Base-by-base conservation (phyloP, 1,140 invertebrate species). In the Drosophila malerkotliana region DNA sequence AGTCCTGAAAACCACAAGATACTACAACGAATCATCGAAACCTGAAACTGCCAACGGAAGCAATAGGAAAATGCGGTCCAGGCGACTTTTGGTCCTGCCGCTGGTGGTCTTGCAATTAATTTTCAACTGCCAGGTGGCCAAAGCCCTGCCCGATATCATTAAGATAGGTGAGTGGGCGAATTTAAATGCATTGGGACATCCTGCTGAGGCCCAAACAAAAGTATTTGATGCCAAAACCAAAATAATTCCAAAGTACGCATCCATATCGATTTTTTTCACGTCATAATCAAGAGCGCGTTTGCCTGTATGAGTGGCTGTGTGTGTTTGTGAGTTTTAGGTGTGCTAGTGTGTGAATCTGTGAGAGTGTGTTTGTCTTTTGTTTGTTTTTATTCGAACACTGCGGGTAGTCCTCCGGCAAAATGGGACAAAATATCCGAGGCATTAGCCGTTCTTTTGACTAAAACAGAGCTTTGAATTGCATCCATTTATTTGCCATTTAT, bases 231-330 rank as follows among this genome's bases (percentile, higher is more conserved):
- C 14, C n/a, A 44, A 4, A 18, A n/a, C 41, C 18, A 44, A 12
- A 52, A 60, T 60, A 18, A 55, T 37, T 44, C 49, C 62, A 26
- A 56, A 52, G 67, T 51, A 60, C 32, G n/a, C 14, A 26, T 41
- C 18, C 32, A 37, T 91, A 90, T 90, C 83, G 82, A 85, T 87
- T 90, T 90, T 87, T 73, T 80, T 72, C 77, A 77, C 73, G 78
- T 79, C 83, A 68, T 59, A 72, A 64, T 74, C 61, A 82, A 87
- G 80, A 88, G 68, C 72, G 76, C 79, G 76, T 57, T 47, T 72
- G 69, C 56, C 51, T 74, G 52, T 59, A 60, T 72, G 54, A 53
- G 60, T 63, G 45, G 48, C 61, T 66, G 5, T 28, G 26, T 28
- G 26, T 63, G 41, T 54, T 69, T 66, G 32, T 55, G 47, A 69